Conservation (phyloP, 1,140 invertebrate genomes). For the Calycopis cecrops region DNA sequence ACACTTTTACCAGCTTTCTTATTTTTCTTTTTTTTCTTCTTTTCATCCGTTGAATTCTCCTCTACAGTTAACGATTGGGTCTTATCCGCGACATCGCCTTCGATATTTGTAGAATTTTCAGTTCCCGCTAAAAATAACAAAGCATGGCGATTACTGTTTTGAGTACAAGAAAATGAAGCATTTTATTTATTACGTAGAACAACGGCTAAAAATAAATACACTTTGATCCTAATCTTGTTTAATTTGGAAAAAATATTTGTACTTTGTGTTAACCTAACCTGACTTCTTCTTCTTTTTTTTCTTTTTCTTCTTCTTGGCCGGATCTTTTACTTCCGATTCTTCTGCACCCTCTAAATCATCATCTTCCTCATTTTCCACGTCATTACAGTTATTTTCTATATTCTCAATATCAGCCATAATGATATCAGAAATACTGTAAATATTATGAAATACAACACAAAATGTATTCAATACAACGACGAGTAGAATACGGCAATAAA, state of each 20-base stretch:
- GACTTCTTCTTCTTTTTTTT: conserved; percentile 86
- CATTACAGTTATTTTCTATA: conserved; percentile 53
- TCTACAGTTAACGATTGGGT: conserved; percentile 34
- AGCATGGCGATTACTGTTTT: conserved; percentile 14
- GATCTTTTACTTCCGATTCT: conserved; percentile 72
- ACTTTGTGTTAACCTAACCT: conserved; percentile 69
- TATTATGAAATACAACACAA: no score
- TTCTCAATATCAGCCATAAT: conserved; percentile 63
- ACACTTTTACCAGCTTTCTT: conserved; percentile 70
- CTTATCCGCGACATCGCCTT: conserved; percentile 36
- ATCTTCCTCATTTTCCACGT: conserved; percentile 53
- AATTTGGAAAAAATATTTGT: conserved; percentile 8
- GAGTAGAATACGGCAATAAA: conserved; percentile 23
- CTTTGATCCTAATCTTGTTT: conserved; percentile 2
- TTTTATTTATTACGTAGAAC: not conserved
- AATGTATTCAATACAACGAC: conserved; percentile 7
- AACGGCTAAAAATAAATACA: not conserved
- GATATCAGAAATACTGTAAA: no score
- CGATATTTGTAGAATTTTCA: conserved; percentile 36
- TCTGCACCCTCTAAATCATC: conserved; percentile 69
- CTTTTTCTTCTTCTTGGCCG: conserved; percentile 82
- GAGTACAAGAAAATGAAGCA: not conserved
- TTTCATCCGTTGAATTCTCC: conserved; percentile 62
- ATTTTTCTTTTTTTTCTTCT: conserved; percentile 81
- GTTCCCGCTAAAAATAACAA: conserved; percentile 31